Evolutionary conservation across 1,140 invertebrate species (phyloP).

Genomic region (Drosophila eugracilis): DNA sequence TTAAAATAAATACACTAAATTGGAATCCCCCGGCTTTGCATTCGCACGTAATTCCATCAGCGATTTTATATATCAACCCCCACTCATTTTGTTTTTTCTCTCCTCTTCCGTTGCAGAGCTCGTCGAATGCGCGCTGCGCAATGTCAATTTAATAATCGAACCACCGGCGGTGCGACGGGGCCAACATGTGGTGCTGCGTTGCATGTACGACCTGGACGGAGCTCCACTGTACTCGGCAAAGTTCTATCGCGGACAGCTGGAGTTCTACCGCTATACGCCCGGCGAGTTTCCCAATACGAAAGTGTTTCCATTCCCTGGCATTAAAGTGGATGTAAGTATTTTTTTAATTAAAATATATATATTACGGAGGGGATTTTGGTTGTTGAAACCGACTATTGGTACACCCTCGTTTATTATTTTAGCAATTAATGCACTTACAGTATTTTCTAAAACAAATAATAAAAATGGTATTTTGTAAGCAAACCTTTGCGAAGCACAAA

Average conservation of each 20-base stretch:
- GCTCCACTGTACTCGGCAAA: slow-evolving; percentile 91
- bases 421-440: no score
- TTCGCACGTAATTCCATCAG: slow-evolving; percentile 39
- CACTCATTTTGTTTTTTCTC: slow-evolving; percentile 6
- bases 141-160: slow-evolving; percentile 86
- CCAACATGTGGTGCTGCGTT: slow-evolving; percentile 88
- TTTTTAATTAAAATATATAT: neutral
- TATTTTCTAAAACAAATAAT: neutral
- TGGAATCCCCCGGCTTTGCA: slow-evolving; percentile 45
- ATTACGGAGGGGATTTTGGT: neutral
- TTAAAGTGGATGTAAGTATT: slow-evolving; percentile 91
- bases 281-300: slow-evolving; percentile 89
- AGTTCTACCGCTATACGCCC: slow-evolving; percentile 92
- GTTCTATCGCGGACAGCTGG: slow-evolving; percentile 91
- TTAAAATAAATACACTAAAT: slow-evolving; percentile 61
- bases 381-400: neutral
- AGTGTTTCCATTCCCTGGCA: slow-evolving; percentile 89
- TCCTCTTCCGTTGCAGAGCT: slow-evolving; percentile 61
- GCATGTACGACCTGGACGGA: slow-evolving; percentile 90
- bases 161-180: slow-evolving; percentile 88
- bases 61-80: neutral
- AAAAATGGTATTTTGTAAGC: no score
- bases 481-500: no score
- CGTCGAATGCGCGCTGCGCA: slow-evolving; percentile 83
- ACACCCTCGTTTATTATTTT: neutral